phyloP scores from a whole-genome alignment of 2,888 invertebrate species.

The Apotomis betuletana region DNA sequence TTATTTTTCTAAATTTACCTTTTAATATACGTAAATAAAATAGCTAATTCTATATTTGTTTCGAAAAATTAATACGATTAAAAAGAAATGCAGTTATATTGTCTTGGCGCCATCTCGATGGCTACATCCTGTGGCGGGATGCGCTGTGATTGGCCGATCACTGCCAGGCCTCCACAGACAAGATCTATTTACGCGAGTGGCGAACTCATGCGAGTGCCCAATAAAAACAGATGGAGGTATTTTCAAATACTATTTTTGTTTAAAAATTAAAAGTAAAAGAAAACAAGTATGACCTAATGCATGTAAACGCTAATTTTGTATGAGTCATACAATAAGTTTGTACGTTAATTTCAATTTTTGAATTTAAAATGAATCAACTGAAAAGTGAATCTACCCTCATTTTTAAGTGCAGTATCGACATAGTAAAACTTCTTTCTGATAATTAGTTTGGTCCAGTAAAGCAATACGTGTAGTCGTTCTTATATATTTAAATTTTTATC shows the following conservation, averaged over 20 bases:
- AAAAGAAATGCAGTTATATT: too few relatives aligned
- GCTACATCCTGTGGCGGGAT: conserved; percentile 54
- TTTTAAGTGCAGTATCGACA: conserved; percentile 2
- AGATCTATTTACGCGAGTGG: conserved; percentile 22
- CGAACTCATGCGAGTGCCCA: background rate
- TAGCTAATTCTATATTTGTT: too few relatives aligned
- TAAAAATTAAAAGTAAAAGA: background rate
- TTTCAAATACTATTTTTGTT: background rate
- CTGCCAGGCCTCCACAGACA: conserved; percentile 59
- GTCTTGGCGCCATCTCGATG: conserved; percentile 58
- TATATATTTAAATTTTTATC: conserved; percentile 51
- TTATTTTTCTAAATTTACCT: too few relatives aligned
- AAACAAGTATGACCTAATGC: background rate
- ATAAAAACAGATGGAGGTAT: conserved; percentile 7
- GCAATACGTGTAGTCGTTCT: conserved; percentile 63
- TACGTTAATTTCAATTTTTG: conserved; percentile 20
- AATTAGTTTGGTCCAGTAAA: conserved; percentile 60
- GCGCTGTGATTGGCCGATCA: conserved; percentile 61
- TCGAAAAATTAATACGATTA: too few relatives aligned
- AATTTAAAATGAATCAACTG: conserved; percentile 25
- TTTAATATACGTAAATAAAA: too few relatives aligned
- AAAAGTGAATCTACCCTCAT: conserved; percentile 53
- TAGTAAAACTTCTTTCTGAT: conserved; percentile 32
- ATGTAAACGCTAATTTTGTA: background rate
- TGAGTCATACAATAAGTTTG: conserved; percentile 1